Evolutionary conservation across 2,888 invertebrate species (phyloP), one percentile per base, ranked within the genome.

Genomic region (Torymus tubicola): DNA sequence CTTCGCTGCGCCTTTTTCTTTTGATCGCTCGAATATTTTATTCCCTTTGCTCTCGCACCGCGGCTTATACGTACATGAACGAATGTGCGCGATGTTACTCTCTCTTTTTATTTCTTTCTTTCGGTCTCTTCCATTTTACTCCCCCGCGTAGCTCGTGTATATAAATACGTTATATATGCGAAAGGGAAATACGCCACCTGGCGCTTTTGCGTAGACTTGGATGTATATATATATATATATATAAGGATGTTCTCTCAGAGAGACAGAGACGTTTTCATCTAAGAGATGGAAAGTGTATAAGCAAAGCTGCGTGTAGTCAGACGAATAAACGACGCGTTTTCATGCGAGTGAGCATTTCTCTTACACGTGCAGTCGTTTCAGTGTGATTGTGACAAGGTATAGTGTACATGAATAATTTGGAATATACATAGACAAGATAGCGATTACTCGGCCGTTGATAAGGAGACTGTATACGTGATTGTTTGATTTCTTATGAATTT

Each of bases 111-210:
- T 11, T 52, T n/a, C 70, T 24, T 0, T 16, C 24, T 57, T 42
- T 64, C 63, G 16, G 21, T 16, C n/a, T 60, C 53, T 8, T 52
- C 18, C 64, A n/a, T 1, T 16, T 58, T 53, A 21, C 42, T 13
- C 21, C 18, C 64, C 4, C 24, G 61, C 61, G 60, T 78, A 78
- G 61, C 72, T 55, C 65, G 24, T 58, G 24, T 10, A 12, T 10
- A 16, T 12, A n/a, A 55, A 63, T 76, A 76, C 67, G 55, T 60
- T 10, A 12, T 10, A 16, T n/a, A n/a, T 55, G 52, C 76, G 71
- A 76, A 75, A 80, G 67, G 67, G 63, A 80, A 80, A 75, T 21
- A 42, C 64, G 24, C 21, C 75, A 80, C 80, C 71, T 72, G 76
- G 42, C 16, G 31, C 58, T n/a, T n/a, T n/a, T n/a, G n/a, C n/a